Conservation (phyloP, 1,140 invertebrate genomes). For the Apis laboriosa region DNA sequence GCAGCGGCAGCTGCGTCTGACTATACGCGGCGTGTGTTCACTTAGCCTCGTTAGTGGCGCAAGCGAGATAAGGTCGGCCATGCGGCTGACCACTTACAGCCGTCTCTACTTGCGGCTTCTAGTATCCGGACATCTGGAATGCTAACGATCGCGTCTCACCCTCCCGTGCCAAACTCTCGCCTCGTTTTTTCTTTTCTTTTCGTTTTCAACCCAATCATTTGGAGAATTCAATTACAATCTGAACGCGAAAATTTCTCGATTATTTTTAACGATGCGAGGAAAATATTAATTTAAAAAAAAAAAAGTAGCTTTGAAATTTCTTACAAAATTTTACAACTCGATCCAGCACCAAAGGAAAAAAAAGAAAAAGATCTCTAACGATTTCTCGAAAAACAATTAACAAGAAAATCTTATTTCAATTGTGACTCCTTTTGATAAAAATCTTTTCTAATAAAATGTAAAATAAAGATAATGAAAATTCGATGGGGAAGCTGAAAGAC, state of each 20-base stretch:
- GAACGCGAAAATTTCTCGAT: not conserved
- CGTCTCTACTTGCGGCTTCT: slow-evolving; percentile 42
- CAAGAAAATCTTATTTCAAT: too few relatives aligned
- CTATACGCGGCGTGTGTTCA: slow-evolving; percentile 35
- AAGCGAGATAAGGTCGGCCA: slow-evolving; percentile 52
- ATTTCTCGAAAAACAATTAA: too few relatives aligned
- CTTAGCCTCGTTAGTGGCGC: slow-evolving; percentile 56
- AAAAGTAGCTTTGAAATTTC: not conserved
- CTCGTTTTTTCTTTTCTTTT: not conserved
- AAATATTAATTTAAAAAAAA: too few relatives aligned
- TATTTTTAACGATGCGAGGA: too few relatives aligned
- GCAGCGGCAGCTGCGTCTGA: slow-evolving; percentile 44
- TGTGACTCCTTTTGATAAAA: too few relatives aligned
- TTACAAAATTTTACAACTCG: not conserved
- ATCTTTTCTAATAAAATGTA: too few relatives aligned
- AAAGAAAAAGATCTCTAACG: too few relatives aligned
- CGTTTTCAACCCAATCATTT: too few relatives aligned
- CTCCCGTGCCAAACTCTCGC: not conserved
- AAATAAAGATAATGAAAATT: too few relatives aligned
- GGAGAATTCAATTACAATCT: not conserved
- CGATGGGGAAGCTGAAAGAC: not conserved
- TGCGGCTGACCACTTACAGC: slow-evolving; percentile 60
- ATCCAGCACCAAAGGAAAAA: not conserved
- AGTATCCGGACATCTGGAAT: not conserved
- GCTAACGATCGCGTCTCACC: not conserved